Evolutionary conservation across 2,888 invertebrate genomes (phyloP), one percentile per base, ranked within the genome.

Genomic region (Drosophila antonietae): DNA sequence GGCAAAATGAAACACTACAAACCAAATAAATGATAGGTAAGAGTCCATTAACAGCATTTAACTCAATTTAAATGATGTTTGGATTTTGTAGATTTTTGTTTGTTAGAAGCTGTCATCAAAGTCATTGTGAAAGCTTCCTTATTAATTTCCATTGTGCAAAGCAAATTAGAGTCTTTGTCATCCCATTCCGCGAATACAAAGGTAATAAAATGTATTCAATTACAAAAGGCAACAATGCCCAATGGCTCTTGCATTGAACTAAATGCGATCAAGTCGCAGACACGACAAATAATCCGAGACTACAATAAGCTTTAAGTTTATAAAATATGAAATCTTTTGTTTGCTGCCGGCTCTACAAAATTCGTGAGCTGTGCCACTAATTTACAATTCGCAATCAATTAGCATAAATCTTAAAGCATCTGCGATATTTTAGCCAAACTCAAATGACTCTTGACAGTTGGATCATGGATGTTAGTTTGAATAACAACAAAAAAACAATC

Each of bases 341-440:
- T 57, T 41, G 41, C 37, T 55, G 61, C 58, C 56, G 62, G 28
- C 68, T 65, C 18, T 9, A 64, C 73, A 60, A 68, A 72, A 63
- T 88, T 51, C 73, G 78, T 83, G 70, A 83, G 56, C 37, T 52
- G 35, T 63, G 66, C 28, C 43, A 66, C 59, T 56, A 67, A 72
- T 87, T 79, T 68, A 67, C 75, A 73, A 75, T 84, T 73, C 14
- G 75, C 75, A 47, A 80, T 60, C 72, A 74, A 88, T 87, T 73
- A 87, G 56, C 90, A 90, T 89, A 84, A 74, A 80, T 87, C 80
- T 73, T 71, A 46, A 57, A 53, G 57, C 53, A 70, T 33, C 63
- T 65, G 56, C 52, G 28, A 59, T 75, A 61, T 51, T 66, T 51
- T 49, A 64, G 37, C 67, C 66, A 41, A 58, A 71, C 79, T 66